These are phyloP conservation scores for Ifrita kowaldi DNA, from an alignment of 2,113 vertebrate species.

Conservation along the genomic window DNA sequence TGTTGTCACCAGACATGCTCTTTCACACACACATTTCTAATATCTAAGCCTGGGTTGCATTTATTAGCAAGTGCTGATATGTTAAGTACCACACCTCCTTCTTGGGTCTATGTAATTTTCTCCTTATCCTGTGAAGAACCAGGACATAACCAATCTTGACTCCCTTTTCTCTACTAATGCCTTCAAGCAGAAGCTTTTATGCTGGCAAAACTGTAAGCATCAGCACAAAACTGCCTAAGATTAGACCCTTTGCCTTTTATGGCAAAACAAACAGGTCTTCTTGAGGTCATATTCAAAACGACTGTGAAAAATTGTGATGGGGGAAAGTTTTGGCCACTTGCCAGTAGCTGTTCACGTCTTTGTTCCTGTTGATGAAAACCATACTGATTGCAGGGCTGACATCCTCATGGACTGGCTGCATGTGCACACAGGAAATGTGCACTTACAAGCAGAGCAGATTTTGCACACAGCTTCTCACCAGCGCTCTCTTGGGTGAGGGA, in stretches of 20 bases:
- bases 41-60: not conserved
- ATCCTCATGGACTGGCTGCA: not conserved
- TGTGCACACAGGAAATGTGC: not conserved
- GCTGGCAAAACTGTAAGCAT: constrained; percentile 35
- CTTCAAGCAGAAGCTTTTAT: constrained; percentile 27
- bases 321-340: not conserved
- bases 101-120: not conserved
- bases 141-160: not conserved
- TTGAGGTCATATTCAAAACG: constrained; percentile 59
- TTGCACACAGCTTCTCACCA: not conserved
- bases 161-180: not conserved
- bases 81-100: constrained; percentile 36
- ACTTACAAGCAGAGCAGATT: not conserved
- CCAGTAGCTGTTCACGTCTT: constrained; percentile 54
- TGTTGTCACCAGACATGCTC: not conserved
- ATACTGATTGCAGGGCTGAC: constrained; percentile 21
- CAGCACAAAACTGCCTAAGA: constrained; percentile 45
- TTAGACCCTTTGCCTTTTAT: constrained; percentile 59
- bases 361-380: constrained; percentile 64
- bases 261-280: constrained; percentile 58
- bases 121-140: not conserved
- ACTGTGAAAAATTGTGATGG: constrained; percentile 57
- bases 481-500: rapidly evolving
- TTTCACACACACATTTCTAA: not conserved
- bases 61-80: constrained; percentile 54